Evolutionary conservation across 2,797 vertebrate genomes (phyloP), one percentile per base, ranked within the genome.

Genomic region (Thaleichthys pacificus): DNA sequence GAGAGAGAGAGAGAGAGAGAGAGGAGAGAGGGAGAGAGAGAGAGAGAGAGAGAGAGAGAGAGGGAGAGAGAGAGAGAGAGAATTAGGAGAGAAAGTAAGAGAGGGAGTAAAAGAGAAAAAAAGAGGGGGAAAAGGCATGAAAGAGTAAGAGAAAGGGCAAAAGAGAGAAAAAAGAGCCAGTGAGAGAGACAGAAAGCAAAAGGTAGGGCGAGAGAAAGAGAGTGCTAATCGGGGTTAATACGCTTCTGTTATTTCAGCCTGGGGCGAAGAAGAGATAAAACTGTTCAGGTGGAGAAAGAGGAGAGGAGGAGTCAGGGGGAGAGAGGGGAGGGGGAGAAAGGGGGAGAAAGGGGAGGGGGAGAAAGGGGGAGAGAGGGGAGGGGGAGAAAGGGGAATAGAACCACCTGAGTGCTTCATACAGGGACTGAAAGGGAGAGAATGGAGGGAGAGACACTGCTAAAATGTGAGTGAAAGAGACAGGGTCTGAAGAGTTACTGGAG

Each of bases 151-250:
- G 35, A 69, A 30, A 68, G 54, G 35, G 68, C 24, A 47, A 32
- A 66, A 66, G 73, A 42, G 28, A 15, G 63, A 32, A 24, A 70
- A 24, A 67, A 38, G 76, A 66, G 56, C 38, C 42, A 8, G 8
- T 42, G 38, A 11, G 9, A 42, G 38, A 42, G 38, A 11, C 38
- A 42, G 38, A 11, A 42, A 67, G 60, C 66, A 72, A 83, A 79
- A 82, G 69, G 65, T 24, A 66, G 75, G 63, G 83, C 78, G 60
- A 75, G 70, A 82, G 80, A 84, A 76, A 60, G 63, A 49, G 62
- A 68, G 73, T 76, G 81, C 88, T 93, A 93, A 94, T 93, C 85
- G 38, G 87, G 91, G 91, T 93, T 91, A 93, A 93, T 93, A 91
- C 86, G 68, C 80, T 78, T 80, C 87, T 91, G 88, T 89, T 92